Evolutionary conservation across 2,113 vertebrate genomes (phyloP), one percentile per base, ranked within the genome.

Genomic region (Bufo bufo): DNA sequence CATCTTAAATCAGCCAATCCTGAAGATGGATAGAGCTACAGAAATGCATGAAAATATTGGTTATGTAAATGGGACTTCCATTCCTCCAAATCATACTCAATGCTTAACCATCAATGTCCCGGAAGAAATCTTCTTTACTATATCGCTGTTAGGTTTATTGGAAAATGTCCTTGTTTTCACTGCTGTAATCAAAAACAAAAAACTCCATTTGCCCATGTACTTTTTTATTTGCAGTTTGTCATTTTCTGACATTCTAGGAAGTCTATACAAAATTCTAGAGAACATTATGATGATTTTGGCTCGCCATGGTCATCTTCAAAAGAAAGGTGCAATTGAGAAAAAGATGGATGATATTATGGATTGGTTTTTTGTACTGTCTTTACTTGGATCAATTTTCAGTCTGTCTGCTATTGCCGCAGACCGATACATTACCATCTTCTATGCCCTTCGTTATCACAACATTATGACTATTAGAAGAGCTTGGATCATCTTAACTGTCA

Each of bases 151-250:
- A 6, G 97, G 97, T 17, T 92, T 99, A 90, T 89, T 95, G n/a
- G 98, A 98, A 93, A 99, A 99, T 89, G 90, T 98, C 74, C 92
- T 98, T 56, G 95, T 99, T 17, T 95, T 99, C 49, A 83, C 97
- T 81, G 97, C 97, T 3, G 94, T 99, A 61, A 90, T 97, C 77
- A 92, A 91, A 82, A 99, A 98, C 88, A 96, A 96, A 92, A 98
- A 96, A 82, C 96, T 99, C 12, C 98, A 99, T 90, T 95, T 94
- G 0, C 98, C 98, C 74, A 98, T 99, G 98, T 97, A 98, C 92
- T 95, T 96, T 92, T 99, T 99, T 91, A 98, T 99, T 92, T 99
- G 98, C 89, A 99, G 97, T 84, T 93, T 99, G 91, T 97, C 98
- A 0, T 91, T 97, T 91, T 99, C 98, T 77, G 98, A 99, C 90